Percentiles rank a stretch among this genome's conserved stretches.
Evolutionary conservation across 2,797 vertebrate species (phyloP).

Genomic region (Lates japonicus): DNA sequence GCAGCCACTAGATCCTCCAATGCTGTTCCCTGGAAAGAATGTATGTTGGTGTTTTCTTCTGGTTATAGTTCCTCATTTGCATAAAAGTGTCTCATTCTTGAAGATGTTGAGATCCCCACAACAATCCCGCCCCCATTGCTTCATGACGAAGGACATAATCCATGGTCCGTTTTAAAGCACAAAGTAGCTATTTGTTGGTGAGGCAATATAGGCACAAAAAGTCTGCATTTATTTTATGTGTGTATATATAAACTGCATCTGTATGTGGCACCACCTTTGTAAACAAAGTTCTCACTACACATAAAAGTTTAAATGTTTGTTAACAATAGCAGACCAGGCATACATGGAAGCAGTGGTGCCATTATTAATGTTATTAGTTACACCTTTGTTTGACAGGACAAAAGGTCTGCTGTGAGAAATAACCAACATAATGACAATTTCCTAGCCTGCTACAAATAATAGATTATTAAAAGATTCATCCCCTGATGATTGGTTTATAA

Average conservation of each 20-base stretch:
- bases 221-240: not conserved
- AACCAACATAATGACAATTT: too few species aligned
- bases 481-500: not conserved
- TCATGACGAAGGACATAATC: not conserved
- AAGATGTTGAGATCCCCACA: not conserved
- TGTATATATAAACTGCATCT: constrained; percentile 2
- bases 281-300: not conserved
- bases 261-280: not conserved
- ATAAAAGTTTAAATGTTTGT: constrained; percentile 1
- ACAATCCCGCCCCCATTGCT: not conserved
- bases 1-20: constrained; percentile 9
- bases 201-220: not conserved
- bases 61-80: constrained; percentile 11
- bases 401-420: not conserved
- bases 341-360: not conserved
- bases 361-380: not conserved
- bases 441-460: not conserved
- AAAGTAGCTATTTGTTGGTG: not conserved
- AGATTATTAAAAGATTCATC: not conserved
- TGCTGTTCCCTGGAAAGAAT: constrained; percentile 7
- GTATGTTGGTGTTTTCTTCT: not conserved
- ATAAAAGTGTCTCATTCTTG: constrained; percentile 10
- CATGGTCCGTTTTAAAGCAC: not conserved
- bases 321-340: not conserved
- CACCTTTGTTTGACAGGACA: not conserved